These are phyloP conservation scores for Felis chaus DNA, from an alignment of 2,113 vertebrate genomes.

Conservation along the genomic window DNA sequence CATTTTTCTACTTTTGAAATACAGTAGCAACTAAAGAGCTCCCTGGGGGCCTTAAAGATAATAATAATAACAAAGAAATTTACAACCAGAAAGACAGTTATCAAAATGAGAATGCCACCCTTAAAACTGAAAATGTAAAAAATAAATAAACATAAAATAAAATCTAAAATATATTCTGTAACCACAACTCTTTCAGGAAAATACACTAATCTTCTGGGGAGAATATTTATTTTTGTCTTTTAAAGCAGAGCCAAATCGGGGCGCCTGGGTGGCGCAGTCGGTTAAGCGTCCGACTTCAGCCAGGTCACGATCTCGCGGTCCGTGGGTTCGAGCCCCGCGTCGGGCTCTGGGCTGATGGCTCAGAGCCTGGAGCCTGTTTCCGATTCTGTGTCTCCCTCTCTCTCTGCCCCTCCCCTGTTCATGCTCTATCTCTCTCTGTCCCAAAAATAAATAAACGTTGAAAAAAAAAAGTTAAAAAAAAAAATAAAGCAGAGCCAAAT, in stretches of 20 bases:
- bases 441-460: too few relatives aligned
- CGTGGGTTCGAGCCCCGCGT: too few relatives aligned
- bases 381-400: too few relatives aligned
- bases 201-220: not conserved
- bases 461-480: too few relatives aligned
- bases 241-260: slow-evolving; percentile 1
- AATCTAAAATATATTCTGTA: slow-evolving; percentile 30
- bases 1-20: slow-evolving; percentile 17
- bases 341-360: too few relatives aligned
- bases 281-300: too few relatives aligned
- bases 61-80: not conserved
- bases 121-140: slow-evolving; percentile 27
- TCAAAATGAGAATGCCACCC: slow-evolving; percentile 4
- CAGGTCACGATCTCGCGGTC: too few relatives aligned
- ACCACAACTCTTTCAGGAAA: slow-evolving; percentile 28
- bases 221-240: slow-evolving; percentile 24
- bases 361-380: too few relatives aligned
- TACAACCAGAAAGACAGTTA: not conserved
- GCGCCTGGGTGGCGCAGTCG: too few relatives aligned
- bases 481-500: slow-evolving; percentile 1
- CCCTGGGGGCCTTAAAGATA: not conserved
- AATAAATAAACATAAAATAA: too few relatives aligned
- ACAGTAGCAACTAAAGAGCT: slow-evolving; percentile 32
- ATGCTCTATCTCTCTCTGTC: too few relatives aligned
- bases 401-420: too few relatives aligned